Evolutionary conservation across 2,113 vertebrate species (phyloP).

Genomic region (Sula dactylatra): DNA sequence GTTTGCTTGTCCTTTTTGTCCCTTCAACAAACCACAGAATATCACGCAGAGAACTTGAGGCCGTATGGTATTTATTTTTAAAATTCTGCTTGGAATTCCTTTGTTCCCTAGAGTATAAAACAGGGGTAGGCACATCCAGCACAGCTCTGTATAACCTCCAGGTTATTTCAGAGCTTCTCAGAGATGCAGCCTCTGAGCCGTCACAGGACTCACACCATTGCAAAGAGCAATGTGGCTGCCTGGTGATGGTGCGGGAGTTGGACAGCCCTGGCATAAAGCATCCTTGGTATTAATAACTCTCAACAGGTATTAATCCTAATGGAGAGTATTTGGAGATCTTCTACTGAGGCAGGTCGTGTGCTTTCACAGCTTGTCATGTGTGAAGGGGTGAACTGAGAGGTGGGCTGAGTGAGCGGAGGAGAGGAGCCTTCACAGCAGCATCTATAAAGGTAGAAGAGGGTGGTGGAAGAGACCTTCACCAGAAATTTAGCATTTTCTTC

Average conservation of each 20-base stretch:
- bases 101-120: background rate
- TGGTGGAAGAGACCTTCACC: background rate
- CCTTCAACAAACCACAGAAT: background rate
- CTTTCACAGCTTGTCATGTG: background rate
- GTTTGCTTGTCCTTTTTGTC: background rate
- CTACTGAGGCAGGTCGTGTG: background rate
- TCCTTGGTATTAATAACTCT: background rate
- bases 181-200: background rate
- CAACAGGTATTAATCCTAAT: background rate
- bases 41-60: background rate
- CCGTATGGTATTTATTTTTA: background rate
- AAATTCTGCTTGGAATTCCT: background rate
- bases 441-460: background rate
- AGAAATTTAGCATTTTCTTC: background rate
- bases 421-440: background rate
- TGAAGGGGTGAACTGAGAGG: background rate
- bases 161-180: background rate
- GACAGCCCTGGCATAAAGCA: background rate
- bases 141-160: background rate
- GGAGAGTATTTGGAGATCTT: background rate
- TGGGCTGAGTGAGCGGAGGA: background rate
- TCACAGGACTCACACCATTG: accelerated
- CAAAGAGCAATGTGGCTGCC: background rate
- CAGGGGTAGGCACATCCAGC: background rate
- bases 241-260: accelerated